Evolutionary conservation across 2,888 invertebrate genomes (phyloP).

Genomic region (Apocheima hispidaria): DNA sequence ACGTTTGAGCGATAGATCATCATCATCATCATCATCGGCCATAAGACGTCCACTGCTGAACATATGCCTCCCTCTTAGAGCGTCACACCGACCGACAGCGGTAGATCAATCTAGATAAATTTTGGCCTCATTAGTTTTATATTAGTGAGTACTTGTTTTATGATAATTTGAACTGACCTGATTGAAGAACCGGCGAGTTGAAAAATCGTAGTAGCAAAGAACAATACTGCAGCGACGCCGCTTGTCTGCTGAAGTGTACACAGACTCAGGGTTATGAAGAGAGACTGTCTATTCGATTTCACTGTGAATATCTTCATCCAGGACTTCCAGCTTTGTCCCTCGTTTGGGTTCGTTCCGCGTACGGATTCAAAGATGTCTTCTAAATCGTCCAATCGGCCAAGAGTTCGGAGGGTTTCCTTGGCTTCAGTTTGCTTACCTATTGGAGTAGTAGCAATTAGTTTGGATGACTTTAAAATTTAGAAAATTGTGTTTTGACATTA

Average conservation of each 20-base stretch:
- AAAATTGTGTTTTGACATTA: background rate
- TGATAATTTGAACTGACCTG: conserved; percentile 24
- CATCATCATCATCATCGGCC: no score
- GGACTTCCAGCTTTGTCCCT: conserved; percentile 53
- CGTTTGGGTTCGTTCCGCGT: conserved; percentile 49
- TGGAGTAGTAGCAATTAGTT: background rate
- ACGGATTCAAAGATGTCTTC: conserved; percentile 58
- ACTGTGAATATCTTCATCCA: conserved; percentile 63
- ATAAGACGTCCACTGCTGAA: no score
- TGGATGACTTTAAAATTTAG: background rate
- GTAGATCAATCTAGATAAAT: no score
- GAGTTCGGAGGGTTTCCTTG: conserved; percentile 50
- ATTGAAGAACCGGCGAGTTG: conserved; percentile 58
- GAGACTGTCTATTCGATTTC: conserved; percentile 55
- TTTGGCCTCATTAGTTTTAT: no score
- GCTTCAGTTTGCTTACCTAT: conserved; percentile 58
- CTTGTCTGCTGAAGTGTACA: conserved; percentile 52
- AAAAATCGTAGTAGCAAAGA: conserved; percentile 60
- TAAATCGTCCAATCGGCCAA: conserved; percentile 56
- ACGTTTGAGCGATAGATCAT: no score
- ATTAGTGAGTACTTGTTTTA: background rate
- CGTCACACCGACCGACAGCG: no score
- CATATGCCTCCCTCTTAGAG: no score
- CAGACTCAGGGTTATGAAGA: conserved; percentile 57
- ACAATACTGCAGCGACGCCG: conserved; percentile 58